Evolutionary conservation across 2,888 invertebrate species (phyloP), one percentile per base, ranked within the genome.

Genomic region (Bedellia somnulentella): DNA sequence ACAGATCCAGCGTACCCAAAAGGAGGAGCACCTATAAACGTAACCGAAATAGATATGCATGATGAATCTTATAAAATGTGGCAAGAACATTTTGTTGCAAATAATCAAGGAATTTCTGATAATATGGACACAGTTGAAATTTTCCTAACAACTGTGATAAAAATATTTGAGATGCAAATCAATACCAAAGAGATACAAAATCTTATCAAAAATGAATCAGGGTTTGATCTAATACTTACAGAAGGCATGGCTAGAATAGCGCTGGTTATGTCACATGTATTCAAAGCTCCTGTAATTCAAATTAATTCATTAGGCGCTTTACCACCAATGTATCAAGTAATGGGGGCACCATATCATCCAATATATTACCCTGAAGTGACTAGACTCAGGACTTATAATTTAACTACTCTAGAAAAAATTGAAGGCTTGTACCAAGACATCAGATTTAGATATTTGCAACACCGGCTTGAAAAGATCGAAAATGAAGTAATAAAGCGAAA

Each of bases 201-300:
- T 3, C 31, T 56, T 0, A 31, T 39, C 9, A 37, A 46, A 3
- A 32, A 36, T 16, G 38, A 38, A 0, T 35, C 45, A 12, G 34
- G 35, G 4, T 44, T 52, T 37, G 57, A 64, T 45, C 33, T 64
- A 6, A 2, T 64, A 2, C 15, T 62, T 1, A 2, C 45, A 3
- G 62, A 63, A 45, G 45, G 49, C 4, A 43, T 33, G 27, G 17
- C 37, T 0, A 38, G 44, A 27, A 38, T 47, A 4, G 37, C 45
- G 1, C 31, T 56, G 14, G 43, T 44, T 1, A 44, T 50, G 8
- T 41, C 50, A 0, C 46, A 60, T 31, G 11, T 54, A 2, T 49
- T 43, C 16, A 48, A 60, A 24, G 50, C 37, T 1, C 61, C 64
- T 2, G 45, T 50, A 1, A 62, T 64, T n/a, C 42, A 43, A 31